phyloP scores from a whole-genome alignment of 2,797 vertebrate genomes.

The Mus minutoides region DNA sequence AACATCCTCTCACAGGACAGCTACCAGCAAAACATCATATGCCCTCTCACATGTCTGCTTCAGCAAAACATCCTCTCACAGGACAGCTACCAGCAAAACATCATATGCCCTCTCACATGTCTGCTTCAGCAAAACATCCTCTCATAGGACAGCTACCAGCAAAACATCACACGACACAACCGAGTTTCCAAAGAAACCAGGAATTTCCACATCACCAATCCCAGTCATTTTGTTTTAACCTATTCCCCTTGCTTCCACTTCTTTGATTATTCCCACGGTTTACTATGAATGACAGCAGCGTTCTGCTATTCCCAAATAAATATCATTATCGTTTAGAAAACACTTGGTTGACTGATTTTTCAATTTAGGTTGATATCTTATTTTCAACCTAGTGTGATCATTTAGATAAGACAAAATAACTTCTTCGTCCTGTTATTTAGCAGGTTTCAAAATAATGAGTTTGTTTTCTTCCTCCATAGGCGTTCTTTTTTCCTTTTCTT shows the following conservation, averaged over 20 bases:
- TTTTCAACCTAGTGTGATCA: neutral
- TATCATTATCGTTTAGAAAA: neutral
- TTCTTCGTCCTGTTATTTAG: neutral
- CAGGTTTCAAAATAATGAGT: slow-evolving; percentile 31
- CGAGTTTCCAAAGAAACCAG: neutral
- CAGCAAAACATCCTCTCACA: neutral
- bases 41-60: neutral
- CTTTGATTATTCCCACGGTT: neutral
- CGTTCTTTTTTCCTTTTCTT: neutral
- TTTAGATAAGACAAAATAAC: neutral
- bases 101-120: neutral
- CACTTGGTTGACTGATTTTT: neutral
- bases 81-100: neutral
- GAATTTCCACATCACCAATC: neutral
- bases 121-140: neutral
- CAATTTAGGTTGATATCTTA: neutral
- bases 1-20: neutral
- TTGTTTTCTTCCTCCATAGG: neutral
- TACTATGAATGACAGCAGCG: neutral
- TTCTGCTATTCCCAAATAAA: neutral
- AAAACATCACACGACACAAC: neutral
- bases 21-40: neutral
- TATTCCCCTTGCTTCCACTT: neutral
- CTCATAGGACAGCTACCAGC: neutral
- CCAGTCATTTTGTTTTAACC: neutral